These are phyloP conservation scores for Caradrina clavipalpis DNA, from an alignment of 2,888 invertebrate genomes.

Conservation along the genomic window DNA sequence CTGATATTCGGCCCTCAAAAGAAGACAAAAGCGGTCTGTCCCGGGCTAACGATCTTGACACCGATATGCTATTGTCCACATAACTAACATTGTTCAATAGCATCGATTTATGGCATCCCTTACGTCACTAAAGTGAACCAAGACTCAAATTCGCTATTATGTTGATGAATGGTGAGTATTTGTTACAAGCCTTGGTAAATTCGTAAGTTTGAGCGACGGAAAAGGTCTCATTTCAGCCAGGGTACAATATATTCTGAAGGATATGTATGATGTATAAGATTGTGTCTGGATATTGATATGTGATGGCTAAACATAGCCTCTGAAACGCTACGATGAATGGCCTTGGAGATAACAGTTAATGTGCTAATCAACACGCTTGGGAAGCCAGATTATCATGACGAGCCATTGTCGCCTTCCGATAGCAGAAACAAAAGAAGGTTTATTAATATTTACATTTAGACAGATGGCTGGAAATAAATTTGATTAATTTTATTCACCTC, in stretches of 20 bases:
- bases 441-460: conserved; percentile 9
- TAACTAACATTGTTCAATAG: conserved; percentile 73
- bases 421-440: conserved; percentile 22
- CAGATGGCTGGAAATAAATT: conserved; percentile 32
- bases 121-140: conserved; percentile 67
- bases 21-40: conserved; percentile 75
- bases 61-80: conserved; percentile 78
- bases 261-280: conserved; percentile 29
- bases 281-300: conserved; percentile 27
- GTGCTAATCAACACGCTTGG: conserved; percentile 16
- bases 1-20: conserved; percentile 76
- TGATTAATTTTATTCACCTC: conserved; percentile 24
- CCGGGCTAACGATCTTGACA: conserved; percentile 80
- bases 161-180: conserved; percentile 77
- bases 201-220: conserved; percentile 51
- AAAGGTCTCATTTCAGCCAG: conserved; percentile 43
- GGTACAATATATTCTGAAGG: conserved; percentile 20
- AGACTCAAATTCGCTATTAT: conserved; percentile 72
- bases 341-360: conserved; percentile 26
- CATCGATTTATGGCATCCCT: conserved; percentile 72
- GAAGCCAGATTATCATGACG: conserved; percentile 9
- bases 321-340: conserved; percentile 26
- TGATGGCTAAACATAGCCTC: conserved; percentile 4
- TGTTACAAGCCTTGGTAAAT: conserved; percentile 69
- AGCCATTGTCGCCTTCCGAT: background rate